These are phyloP conservation scores for Acutogordius australiensis DNA, from an alignment of 2,888 invertebrate species.

Conservation along the genomic window DNA sequence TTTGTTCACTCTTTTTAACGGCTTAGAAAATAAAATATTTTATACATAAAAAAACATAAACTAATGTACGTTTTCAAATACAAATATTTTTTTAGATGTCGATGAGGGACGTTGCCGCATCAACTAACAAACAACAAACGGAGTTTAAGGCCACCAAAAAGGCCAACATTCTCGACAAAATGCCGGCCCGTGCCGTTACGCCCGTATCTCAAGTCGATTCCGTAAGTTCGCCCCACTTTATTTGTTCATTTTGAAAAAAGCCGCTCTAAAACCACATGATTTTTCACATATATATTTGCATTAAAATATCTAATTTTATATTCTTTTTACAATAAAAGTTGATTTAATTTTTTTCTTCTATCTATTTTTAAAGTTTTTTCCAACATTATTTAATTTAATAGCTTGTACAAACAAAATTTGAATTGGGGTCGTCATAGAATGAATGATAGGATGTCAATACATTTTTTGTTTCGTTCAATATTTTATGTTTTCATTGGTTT, in stretches of 20 bases:
- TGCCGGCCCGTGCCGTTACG: conserved; percentile 16
- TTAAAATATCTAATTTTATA: not conserved
- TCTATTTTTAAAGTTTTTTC: too few species aligned
- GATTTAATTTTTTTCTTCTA: not conserved
- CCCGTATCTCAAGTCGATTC: not conserved
- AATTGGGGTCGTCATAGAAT: too few species aligned
- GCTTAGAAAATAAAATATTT: too few species aligned
- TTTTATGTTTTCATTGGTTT: too few species aligned
- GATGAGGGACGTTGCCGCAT: conserved; percentile 32
- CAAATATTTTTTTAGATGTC: too few species aligned
- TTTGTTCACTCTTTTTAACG: too few species aligned
- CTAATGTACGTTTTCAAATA: too few species aligned
- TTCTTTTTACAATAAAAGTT: not conserved
- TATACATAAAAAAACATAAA: too few species aligned
- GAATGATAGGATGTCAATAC: too few species aligned
- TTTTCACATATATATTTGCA: not conserved
- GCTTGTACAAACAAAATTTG: too few species aligned
- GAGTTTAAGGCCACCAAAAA: conserved; percentile 21
- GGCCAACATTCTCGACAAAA: conserved; percentile 24
- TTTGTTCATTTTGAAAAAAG: not conserved
- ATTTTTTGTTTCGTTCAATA: too few species aligned
- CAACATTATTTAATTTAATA: too few species aligned
- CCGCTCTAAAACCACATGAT: not conserved
- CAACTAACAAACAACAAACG: conserved; percentile 19
- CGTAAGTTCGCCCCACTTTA: conserved; percentile 7